Percentiles rank a stretch among this genome's conserved stretches.
These are phyloP conservation scores for Drosophila navojoa DNA, from an alignment of 1,140 invertebrate genomes.

Conservation along the genomic window DNA sequence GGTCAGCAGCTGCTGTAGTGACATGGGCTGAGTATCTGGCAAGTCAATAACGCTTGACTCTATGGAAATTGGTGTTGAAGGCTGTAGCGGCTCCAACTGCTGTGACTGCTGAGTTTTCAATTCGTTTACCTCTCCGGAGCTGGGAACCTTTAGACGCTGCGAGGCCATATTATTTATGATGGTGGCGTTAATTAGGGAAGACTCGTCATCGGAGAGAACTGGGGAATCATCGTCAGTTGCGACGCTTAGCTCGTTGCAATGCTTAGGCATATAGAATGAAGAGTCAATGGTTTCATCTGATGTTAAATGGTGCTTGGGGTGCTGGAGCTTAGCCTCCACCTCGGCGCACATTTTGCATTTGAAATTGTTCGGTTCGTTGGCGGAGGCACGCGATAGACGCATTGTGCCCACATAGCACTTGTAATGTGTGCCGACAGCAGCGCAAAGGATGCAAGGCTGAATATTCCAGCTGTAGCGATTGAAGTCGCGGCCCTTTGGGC, in stretches of 20 bases:
- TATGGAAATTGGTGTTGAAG: background rate
- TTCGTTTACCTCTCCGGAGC: background rate
- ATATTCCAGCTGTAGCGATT: constrained; percentile 33
- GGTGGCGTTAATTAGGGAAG: background rate
- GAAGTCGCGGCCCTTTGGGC: constrained; percentile 48
- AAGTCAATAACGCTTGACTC: constrained; percentile 4
- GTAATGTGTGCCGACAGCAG: constrained; percentile 26
- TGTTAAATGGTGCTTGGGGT: background rate
- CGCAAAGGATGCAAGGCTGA: constrained; percentile 44
- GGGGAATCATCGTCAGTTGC: background rate
- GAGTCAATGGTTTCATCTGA: background rate
- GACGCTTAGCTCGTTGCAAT: background rate
- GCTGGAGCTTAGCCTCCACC: constrained; percentile 32
- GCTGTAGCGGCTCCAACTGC: background rate
- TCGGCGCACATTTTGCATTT: constrained; percentile 40
- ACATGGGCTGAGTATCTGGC: background rate
- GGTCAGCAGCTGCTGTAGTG: background rate
- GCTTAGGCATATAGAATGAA: constrained; percentile 33
- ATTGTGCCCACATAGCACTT: constrained; percentile 25
- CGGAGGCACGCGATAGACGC: background rate
- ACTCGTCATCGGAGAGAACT: constrained; percentile 1
- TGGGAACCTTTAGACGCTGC: background rate
- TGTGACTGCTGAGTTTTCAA: background rate
- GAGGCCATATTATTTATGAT: constrained; percentile 10
- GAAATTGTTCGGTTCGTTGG: background rate